A percentile compares a stretch with the other conserved stretches of the same genome.
Evolutionary conservation across 2,797 vertebrate species (phyloP).

Genomic region (Pyrrhura leucotis): DNA sequence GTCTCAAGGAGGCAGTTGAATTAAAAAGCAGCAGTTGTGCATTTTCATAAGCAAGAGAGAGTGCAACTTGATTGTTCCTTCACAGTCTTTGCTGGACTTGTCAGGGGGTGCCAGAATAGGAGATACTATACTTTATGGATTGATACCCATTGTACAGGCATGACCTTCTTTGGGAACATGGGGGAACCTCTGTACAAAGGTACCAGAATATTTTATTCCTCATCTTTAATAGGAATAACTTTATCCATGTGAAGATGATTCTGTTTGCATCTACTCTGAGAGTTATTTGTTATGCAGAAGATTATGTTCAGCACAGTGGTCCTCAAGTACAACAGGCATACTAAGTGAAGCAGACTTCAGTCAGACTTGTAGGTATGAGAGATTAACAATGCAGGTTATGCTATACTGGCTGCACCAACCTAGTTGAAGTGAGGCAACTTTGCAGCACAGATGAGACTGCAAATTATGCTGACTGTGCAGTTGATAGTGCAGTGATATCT

Average conservation of each 20-base stretch:
- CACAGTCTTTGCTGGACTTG: not conserved
- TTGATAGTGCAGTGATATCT: not conserved
- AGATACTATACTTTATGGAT: not conserved
- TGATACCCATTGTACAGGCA: not conserved
- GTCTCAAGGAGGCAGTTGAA: not conserved
- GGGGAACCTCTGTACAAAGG: not conserved
- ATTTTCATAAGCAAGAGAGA: not conserved
- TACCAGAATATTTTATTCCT: not conserved
- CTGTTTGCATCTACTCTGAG: not conserved
- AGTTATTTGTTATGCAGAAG: not conserved
- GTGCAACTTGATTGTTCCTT: not conserved
- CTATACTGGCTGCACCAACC: not conserved
- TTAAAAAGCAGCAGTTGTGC: not conserved
- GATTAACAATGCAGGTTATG: not conserved
- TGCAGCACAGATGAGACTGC: not conserved
- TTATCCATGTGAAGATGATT: not conserved
- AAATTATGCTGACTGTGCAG: rapidly evolving
- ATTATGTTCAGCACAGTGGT: rapidly evolving
- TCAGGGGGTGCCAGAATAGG: not conserved
- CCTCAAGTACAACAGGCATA: not conserved
- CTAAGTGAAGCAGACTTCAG: not conserved
- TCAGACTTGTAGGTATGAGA: not conserved
- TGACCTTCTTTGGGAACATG: not conserved
- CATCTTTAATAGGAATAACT: not conserved
- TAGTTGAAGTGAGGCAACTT: not conserved